phyloP scores from a whole-genome alignment of 2,888 invertebrate species.

The Polymixis flavicincta region DNA sequence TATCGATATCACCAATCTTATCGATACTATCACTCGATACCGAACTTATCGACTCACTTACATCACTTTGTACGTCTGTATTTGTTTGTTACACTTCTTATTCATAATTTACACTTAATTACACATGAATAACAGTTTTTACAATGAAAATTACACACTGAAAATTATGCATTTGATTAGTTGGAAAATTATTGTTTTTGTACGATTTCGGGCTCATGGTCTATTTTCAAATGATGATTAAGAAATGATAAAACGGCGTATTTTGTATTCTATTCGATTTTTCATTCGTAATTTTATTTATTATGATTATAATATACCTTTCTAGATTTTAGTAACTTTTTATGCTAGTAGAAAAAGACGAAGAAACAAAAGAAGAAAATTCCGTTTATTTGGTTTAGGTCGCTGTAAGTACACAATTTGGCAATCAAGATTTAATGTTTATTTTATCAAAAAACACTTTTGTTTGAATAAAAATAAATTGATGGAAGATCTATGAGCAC shows the following conservation, averaged over 20 bases:
- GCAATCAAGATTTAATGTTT: not conserved
- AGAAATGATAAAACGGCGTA: not conserved
- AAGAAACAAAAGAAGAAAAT: too few species aligned
- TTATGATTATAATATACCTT: too few species aligned
- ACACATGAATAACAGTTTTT: slow-evolving; percentile 39
- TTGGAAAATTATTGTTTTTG: slow-evolving; percentile 23
- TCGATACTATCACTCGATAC: slow-evolving; percentile 60
- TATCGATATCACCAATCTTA: slow-evolving; percentile 56
- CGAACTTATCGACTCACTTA: slow-evolving; percentile 61
- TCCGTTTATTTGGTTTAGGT: too few species aligned
- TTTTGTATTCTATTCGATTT: not conserved
- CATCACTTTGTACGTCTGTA: slow-evolving; percentile 53
- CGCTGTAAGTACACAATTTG: not conserved
- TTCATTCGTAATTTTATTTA: too few species aligned
- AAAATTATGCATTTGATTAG: slow-evolving; percentile 39
- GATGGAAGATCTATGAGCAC: not conserved
- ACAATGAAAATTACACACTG: slow-evolving; percentile 43
- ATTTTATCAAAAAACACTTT: not conserved
- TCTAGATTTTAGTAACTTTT: too few species aligned
- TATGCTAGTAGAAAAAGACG: too few species aligned
- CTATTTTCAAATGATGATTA: not conserved
- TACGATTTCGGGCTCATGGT: slow-evolving; percentile 34
- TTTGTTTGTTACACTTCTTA: slow-evolving; percentile 39
- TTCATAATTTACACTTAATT: slow-evolving; percentile 50
- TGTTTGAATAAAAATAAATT: too few species aligned